Conservation (phyloP, 2,113 vertebrate species). For the Beaufortia kweichowensis region DNA sequence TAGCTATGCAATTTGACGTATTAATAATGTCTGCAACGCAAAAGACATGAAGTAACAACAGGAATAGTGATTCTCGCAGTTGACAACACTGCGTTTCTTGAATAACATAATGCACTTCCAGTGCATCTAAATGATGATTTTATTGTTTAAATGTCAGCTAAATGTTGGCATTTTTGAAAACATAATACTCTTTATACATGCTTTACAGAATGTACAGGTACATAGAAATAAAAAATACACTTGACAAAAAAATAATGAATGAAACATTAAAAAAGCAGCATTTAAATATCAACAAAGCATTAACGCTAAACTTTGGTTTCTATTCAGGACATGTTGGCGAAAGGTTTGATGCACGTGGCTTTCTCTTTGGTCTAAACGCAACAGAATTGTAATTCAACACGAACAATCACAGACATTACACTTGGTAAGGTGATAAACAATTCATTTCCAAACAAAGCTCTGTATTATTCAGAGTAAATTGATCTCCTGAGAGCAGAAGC, state of each 20-base stretch:
- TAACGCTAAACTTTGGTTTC: constrained; percentile 75
- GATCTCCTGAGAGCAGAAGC: neutral
- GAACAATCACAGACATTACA: neutral
- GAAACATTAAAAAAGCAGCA: constrained; percentile 67
- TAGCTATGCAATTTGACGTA: no score
- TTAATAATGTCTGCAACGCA: no score
- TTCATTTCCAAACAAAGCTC: neutral
- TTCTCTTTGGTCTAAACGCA: constrained; percentile 14
- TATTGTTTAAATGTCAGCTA: constrained; percentile 73
- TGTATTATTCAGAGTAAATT: neutral
- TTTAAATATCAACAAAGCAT: constrained; percentile 63
- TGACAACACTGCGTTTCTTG: neutral
- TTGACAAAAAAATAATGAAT: constrained; percentile 45
- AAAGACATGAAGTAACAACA: no score
- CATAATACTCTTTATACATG: constrained; percentile 70
- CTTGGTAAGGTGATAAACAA: neutral
- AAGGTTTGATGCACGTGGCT: constrained; percentile 6
- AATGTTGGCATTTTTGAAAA: constrained; percentile 62
- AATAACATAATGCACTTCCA: neutral
- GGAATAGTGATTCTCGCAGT: no score
- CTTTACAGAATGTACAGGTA: constrained; percentile 78
- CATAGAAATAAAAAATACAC: constrained; percentile 61
- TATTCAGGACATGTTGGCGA: constrained; percentile 49
- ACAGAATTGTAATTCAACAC: neutral
- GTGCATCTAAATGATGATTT: constrained; percentile 56